These are phyloP conservation scores for Electrona antarctica DNA, from an alignment of 2,113 vertebrate species.

Conservation along the genomic window DNA sequence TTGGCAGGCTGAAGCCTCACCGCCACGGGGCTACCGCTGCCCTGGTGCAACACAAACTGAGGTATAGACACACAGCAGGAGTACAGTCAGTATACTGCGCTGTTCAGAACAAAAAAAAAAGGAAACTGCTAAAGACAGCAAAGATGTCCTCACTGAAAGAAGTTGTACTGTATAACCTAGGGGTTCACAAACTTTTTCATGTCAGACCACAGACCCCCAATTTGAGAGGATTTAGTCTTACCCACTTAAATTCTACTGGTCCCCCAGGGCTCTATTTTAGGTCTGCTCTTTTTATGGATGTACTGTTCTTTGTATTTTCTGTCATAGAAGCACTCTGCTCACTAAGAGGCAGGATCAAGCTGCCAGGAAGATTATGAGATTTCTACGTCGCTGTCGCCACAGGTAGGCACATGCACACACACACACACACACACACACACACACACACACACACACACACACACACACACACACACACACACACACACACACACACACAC, in stretches of 20 bases:
- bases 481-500: neutral
- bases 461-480: neutral
- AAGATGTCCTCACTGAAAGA: no score
- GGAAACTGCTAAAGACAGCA: no score
- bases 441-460: conserved; percentile 8
- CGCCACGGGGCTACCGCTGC: conserved; percentile 84
- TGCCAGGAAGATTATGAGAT: conserved; percentile 99
- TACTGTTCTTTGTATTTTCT: conserved; percentile 46
- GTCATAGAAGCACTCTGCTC: conserved; percentile 91
- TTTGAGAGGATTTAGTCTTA: no score
- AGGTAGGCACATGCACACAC: conserved; percentile 80
- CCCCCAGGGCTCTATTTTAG: no score
- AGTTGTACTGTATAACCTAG: neutral
- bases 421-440: conserved; percentile 4
- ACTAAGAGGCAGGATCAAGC: conserved; percentile 99
- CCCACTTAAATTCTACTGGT: no score
- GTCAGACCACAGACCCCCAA: no score
- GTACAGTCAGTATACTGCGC: no score
- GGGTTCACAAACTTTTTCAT: no score
- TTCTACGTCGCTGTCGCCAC: conserved; percentile 97
- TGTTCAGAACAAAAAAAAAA: no score
- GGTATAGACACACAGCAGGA: conserved; percentile 48
- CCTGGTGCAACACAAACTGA: conserved; percentile 85
- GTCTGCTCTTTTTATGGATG: neutral
- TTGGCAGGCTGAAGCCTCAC: conserved; percentile 87